Percentiles rank a stretch among this genome's conserved stretches.
phyloP scores from a whole-genome alignment of 1,140 invertebrate genomes.

The Anastrepha obliqua region DNA sequence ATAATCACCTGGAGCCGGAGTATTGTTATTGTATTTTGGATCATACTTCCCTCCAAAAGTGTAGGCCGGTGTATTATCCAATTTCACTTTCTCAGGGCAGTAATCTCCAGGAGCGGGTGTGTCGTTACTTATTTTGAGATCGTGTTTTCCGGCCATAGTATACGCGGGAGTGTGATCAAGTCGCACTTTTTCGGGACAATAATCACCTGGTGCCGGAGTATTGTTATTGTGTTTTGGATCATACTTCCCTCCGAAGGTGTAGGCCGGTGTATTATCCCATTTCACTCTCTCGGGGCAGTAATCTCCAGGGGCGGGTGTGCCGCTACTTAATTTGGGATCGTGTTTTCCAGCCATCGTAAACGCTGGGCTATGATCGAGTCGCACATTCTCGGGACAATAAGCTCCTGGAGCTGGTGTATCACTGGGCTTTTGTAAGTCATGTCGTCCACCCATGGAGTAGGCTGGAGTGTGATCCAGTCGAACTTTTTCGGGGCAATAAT shows the following conservation, averaged over 20 bases:
- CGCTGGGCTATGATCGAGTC: constrained; percentile 73
- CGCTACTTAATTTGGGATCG: constrained; percentile 74
- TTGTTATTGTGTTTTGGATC: constrained; percentile 76
- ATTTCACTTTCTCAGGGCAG: constrained; percentile 78
- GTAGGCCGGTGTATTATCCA: constrained; percentile 75
- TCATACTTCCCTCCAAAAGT: constrained; percentile 76
- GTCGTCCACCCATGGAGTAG: constrained; percentile 75
- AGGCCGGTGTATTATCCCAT: constrained; percentile 78
- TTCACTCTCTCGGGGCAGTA: constrained; percentile 80
- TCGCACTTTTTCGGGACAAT: constrained; percentile 85
- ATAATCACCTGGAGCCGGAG: constrained; percentile 79
- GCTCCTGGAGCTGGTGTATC: constrained; percentile 75
- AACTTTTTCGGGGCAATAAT: constrained; percentile 76
- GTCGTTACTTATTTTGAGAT: constrained; percentile 69
- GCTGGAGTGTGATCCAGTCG: constrained; percentile 75
- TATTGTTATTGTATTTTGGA: constrained; percentile 79
- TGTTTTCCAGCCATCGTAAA: constrained; percentile 76
- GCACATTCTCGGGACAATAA: constrained; percentile 78
- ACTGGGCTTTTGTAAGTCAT: constrained; percentile 72
- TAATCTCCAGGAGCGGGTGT: constrained; percentile 77
- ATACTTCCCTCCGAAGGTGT: constrained; percentile 78
- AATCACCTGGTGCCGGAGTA: constrained; percentile 82
- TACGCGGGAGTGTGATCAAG: constrained; percentile 77
- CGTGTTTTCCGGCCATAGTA: constrained; percentile 75
- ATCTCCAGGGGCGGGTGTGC: constrained; percentile 75